Conservation (phyloP, 2,888 invertebrate genomes). For the Chrysolina haemoptera region DNA sequence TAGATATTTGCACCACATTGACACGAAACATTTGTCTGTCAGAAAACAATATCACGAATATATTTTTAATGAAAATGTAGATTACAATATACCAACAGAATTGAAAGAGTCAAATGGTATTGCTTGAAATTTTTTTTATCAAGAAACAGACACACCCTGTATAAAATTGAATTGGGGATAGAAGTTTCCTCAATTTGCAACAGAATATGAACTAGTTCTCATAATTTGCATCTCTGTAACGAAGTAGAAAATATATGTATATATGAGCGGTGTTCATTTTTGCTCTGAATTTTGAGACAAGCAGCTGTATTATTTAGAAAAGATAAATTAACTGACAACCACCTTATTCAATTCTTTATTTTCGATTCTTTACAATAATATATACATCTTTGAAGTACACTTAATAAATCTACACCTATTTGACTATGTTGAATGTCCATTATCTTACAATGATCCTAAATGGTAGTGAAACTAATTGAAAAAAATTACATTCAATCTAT, state of each 20-base stretch:
- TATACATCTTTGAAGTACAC: conserved; percentile 39
- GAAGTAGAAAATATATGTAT: too few relatives aligned
- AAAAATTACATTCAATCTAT: conserved; percentile 9
- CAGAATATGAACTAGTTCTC: not conserved
- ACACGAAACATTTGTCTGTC: too few relatives aligned
- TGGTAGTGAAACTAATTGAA: not conserved
- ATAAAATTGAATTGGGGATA: too few relatives aligned
- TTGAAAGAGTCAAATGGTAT: too few relatives aligned
- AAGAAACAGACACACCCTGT: too few relatives aligned
- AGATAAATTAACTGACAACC: conserved; percentile 32
- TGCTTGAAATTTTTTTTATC: too few relatives aligned
- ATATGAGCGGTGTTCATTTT: not conserved
- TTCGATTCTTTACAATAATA: conserved; percentile 43
- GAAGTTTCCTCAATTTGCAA: not conserved
- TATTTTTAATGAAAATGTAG: too few relatives aligned
- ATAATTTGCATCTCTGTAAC: too few relatives aligned
- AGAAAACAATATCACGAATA: too few relatives aligned
- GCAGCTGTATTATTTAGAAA: not conserved
- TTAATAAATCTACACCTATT: conserved; percentile 13
- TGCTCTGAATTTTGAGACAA: not conserved
- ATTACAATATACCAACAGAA: too few relatives aligned
- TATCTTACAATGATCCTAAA: conserved; percentile 29
- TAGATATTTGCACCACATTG: too few relatives aligned
- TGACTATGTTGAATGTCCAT: conserved; percentile 9
- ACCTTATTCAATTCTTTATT: conserved; percentile 44